These are phyloP conservation scores for Andrena fulva DNA, from an alignment of 2,888 invertebrate species.

Conservation along the genomic window DNA sequence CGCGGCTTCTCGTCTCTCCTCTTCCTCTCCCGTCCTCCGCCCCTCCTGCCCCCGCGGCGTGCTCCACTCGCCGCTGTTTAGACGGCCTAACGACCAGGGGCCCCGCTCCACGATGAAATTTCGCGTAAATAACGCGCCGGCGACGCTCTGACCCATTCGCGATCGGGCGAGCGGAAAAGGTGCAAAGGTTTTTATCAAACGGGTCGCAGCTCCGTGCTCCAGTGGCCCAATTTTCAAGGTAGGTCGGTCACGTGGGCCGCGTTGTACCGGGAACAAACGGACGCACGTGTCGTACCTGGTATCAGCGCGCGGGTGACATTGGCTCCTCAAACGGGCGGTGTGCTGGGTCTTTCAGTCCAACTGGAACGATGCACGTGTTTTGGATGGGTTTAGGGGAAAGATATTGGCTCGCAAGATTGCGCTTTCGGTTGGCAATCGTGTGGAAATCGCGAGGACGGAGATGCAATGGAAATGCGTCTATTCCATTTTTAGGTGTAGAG, in stretches of 20 bases:
- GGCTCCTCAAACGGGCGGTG: not conserved
- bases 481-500: too few species aligned
- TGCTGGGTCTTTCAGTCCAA: not conserved
- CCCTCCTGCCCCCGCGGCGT: slow-evolving; percentile 29
- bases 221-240: slow-evolving; percentile 63
- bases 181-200: slow-evolving; percentile 34
- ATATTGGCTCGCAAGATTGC: not conserved
- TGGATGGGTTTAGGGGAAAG: not conserved
- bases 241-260: slow-evolving; percentile 46
- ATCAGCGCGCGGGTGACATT: not conserved
- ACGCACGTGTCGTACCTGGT: slow-evolving; percentile 28
- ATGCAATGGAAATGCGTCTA: too few species aligned
- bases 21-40: slow-evolving; percentile 58
- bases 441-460: too few species aligned
- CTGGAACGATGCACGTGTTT: not conserved
- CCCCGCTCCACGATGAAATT: slow-evolving; percentile 26
- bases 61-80: slow-evolving; percentile 17
- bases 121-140: not conserved
- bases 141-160: slow-evolving; percentile 2
- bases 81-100: slow-evolving; percentile 13
- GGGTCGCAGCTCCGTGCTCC: slow-evolving; percentile 39
- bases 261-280: slow-evolving; percentile 34
- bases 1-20: slow-evolving; percentile 57
- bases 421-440: not conserved
- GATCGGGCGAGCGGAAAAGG: slow-evolving; percentile 7